Evolutionary conservation across 2,888 invertebrate species (phyloP).

Genomic region (Coremacera marginata): DNA sequence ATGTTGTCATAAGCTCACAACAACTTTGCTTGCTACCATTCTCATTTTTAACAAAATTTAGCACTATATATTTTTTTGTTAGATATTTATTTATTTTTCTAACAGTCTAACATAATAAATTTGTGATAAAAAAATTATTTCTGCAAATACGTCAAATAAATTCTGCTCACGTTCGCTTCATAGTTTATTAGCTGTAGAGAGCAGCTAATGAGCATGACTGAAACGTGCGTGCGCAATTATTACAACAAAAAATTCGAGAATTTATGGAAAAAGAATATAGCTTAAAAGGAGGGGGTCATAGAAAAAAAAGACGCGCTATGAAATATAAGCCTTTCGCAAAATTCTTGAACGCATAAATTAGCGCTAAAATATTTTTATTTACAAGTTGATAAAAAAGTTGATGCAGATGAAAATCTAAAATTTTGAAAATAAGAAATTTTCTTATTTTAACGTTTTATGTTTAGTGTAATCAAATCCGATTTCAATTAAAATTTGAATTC

Average conservation of each 20-base stretch:
- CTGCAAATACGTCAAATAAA: conserved; percentile 1
- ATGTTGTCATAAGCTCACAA: neutral
- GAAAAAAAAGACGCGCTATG: too few relatives aligned
- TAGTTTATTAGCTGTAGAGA: neutral
- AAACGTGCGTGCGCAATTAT: conserved; percentile 2
- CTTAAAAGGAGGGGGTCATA: too few relatives aligned
- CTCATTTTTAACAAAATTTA: neutral
- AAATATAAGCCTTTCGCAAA: too few relatives aligned
- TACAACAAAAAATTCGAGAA: neutral
- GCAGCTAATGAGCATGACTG: neutral
- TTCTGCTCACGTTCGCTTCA: conserved; percentile 11
- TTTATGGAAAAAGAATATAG: neutral
- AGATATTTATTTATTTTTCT: neutral
- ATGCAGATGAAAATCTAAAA: too few relatives aligned
- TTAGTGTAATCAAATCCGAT: too few relatives aligned
- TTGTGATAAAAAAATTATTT: neutral
- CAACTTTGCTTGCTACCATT: neutral
- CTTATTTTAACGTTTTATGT: too few relatives aligned
- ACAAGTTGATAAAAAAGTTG: too few relatives aligned
- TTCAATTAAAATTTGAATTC: too few relatives aligned
- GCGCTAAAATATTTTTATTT: too few relatives aligned
- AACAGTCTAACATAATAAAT: neutral
- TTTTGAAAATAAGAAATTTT: too few relatives aligned
- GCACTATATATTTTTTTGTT: neutral
- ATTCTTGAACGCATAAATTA: too few relatives aligned